Evolutionary conservation across 2,888 invertebrate species (phyloP).

Genomic region (Onthophagus sagittarius): DNA sequence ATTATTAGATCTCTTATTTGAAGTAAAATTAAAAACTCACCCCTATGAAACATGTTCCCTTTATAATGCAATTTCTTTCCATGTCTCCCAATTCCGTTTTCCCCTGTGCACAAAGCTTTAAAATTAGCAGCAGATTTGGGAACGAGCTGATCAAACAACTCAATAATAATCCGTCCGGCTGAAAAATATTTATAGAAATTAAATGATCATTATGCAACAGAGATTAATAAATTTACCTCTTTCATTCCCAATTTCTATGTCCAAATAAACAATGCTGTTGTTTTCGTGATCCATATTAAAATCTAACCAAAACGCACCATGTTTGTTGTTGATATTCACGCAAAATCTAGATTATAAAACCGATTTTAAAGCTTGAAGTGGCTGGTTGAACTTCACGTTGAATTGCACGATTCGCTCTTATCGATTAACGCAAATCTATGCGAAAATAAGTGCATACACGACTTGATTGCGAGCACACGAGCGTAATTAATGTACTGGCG

Average conservation of each 20-base stretch:
- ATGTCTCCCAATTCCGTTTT: constrained; percentile 67
- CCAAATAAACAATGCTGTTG: constrained; percentile 61
- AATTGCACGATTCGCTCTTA: too few relatives aligned
- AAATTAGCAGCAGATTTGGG: constrained; percentile 92
- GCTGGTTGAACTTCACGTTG: too few relatives aligned
- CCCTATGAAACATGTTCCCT: constrained; percentile 75
- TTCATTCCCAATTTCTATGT: constrained; percentile 64
- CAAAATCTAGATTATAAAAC: too few relatives aligned
- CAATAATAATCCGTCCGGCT: constrained; percentile 83
- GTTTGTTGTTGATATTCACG: not conserved
- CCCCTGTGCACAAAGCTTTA: constrained; percentile 86
- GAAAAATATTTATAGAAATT: constrained; percentile 31
- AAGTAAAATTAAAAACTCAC: constrained; percentile 42
- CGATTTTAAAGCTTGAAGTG: too few relatives aligned
- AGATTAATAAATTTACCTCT: constrained; percentile 52
- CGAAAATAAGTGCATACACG: too few relatives aligned
- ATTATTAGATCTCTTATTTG: not conserved
- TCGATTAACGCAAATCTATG: too few relatives aligned
- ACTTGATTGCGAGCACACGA: too few relatives aligned
- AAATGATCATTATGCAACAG: not conserved
- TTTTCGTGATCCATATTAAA: constrained; percentile 8
- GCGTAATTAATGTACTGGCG: too few relatives aligned
- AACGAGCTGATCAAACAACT: constrained; percentile 77
- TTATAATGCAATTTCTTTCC: constrained; percentile 81
- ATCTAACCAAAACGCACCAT: not conserved